A percentile compares a stretch with the other conserved stretches of the same genome.
phyloP scores from a whole-genome alignment of 2,113 vertebrate species.

The Thinocorus orbignyianus region DNA sequence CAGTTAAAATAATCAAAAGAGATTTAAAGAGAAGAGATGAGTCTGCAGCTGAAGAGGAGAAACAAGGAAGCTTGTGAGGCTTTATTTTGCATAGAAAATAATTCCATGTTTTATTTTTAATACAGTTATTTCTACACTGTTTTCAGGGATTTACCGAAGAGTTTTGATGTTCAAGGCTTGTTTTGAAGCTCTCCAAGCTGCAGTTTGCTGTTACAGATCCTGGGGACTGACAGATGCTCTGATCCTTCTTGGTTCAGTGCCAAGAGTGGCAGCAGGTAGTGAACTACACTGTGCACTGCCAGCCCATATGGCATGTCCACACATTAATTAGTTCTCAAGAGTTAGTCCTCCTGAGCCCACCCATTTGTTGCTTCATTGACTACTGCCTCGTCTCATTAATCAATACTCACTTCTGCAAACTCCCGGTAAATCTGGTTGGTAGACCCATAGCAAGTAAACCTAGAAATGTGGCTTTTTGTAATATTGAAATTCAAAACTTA shows the following conservation, averaged over 20 bases:
- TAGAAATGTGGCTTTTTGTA: neutral
- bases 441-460: neutral
- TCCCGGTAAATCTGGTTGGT: neutral
- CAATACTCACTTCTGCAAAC: neutral
- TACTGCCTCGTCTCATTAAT: neutral
- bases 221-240: slow-evolving; percentile 7
- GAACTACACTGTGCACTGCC: accelerated
- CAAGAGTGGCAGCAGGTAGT: slow-evolving; percentile 39
- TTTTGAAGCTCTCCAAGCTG: neutral
- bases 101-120: neutral
- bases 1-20: neutral
- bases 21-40: neutral
- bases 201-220: neutral
- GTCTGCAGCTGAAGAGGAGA: neutral
- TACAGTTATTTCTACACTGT: neutral
- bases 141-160: neutral
- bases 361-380: slow-evolving; percentile 18
- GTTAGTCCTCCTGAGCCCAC: neutral
- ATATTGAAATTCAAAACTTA: neutral
- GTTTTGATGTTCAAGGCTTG: neutral
- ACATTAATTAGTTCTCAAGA: slow-evolving; percentile 39
- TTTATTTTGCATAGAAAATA: neutral
- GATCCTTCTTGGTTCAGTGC: slow-evolving; percentile 7
- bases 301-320: slow-evolving; percentile 46
- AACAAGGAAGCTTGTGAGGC: neutral